Percentiles rank a stretch among this genome's conserved stretches.
Evolutionary conservation across 2,797 vertebrate genomes (phyloP).

Genomic region (Cirrhinus molitorella): DNA sequence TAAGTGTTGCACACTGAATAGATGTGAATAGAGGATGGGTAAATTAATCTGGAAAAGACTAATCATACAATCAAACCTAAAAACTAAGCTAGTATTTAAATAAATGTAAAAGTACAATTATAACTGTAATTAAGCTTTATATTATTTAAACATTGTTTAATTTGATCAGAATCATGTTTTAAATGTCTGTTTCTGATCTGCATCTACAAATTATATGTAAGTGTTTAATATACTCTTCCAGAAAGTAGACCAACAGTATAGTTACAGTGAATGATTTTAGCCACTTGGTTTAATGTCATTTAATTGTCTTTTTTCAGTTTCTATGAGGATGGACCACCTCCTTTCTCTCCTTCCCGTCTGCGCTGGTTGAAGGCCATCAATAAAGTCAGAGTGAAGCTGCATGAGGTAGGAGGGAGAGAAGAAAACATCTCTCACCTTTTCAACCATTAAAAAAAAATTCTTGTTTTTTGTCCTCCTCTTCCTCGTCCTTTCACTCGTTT

Average conservation of each 20-base stretch:
- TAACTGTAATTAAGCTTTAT: background rate
- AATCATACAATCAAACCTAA: no score
- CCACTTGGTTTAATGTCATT: background rate
- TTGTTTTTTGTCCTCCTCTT: background rate
- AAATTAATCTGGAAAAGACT: no score
- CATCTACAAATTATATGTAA: background rate
- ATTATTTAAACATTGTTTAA: background rate
- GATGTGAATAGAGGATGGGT: no score
- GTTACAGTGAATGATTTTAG: background rate
- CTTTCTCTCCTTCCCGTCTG: constrained; percentile 86
- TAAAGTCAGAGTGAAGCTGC: constrained; percentile 89
- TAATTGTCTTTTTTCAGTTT: constrained; percentile 65
- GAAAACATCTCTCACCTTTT: constrained; percentile 10
- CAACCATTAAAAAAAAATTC: background rate
- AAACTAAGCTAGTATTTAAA: no score
- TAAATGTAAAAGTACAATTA: no score
- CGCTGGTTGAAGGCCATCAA: constrained; percentile 93
- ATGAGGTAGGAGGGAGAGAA: constrained; percentile 84
- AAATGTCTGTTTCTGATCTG: background rate
- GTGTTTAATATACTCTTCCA: background rate
- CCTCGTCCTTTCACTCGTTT: background rate
- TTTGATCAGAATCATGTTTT: background rate
- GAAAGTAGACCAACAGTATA: background rate
- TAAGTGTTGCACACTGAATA: background rate
- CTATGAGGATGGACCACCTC: constrained; percentile 77